A percentile compares a stretch with the other conserved stretches of the same genome.
Evolutionary conservation across 1,140 invertebrate genomes (phyloP).

Genomic region (Drosophila yakuba): DNA sequence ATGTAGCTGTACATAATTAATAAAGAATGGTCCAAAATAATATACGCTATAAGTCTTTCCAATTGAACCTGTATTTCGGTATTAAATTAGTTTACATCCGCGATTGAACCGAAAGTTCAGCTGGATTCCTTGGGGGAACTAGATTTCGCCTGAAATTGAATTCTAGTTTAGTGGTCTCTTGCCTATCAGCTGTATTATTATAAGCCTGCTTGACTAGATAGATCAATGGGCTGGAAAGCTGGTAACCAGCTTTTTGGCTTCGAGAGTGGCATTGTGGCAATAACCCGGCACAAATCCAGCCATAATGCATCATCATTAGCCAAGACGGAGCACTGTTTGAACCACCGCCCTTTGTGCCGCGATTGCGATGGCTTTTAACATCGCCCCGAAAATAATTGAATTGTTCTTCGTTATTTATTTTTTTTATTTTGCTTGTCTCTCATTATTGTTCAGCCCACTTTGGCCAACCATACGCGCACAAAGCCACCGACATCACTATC

Average conservation of each 20-base stretch:
- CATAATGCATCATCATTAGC: slow-evolving; percentile 75
- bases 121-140: background rate
- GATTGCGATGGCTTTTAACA: slow-evolving; percentile 73
- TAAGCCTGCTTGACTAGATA: background rate
- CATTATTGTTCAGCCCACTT: slow-evolving; percentile 76
- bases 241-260: background rate
- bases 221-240: background rate
- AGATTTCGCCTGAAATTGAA: background rate
- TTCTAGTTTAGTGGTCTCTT: background rate
- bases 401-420: slow-evolving; percentile 82
- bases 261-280: background rate
- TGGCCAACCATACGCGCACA: slow-evolving; percentile 8
- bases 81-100: background rate
- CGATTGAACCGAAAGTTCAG: background rate
- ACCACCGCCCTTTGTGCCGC: slow-evolving; percentile 25
- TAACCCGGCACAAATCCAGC: slow-evolving; percentile 22
- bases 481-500: slow-evolving; percentile 49
- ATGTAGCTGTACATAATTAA: slow-evolving; percentile 16
- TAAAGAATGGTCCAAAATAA: background rate
- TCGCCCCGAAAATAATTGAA: slow-evolving; percentile 75
- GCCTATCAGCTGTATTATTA: background rate
- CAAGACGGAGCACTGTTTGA: slow-evolving; percentile 32
- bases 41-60: too few species aligned
- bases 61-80: too few species aligned
- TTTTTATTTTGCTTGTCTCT: slow-evolving; percentile 81